Conservation (phyloP, 2,797 vertebrate genomes). For the Halcyon chelicuti region DNA sequence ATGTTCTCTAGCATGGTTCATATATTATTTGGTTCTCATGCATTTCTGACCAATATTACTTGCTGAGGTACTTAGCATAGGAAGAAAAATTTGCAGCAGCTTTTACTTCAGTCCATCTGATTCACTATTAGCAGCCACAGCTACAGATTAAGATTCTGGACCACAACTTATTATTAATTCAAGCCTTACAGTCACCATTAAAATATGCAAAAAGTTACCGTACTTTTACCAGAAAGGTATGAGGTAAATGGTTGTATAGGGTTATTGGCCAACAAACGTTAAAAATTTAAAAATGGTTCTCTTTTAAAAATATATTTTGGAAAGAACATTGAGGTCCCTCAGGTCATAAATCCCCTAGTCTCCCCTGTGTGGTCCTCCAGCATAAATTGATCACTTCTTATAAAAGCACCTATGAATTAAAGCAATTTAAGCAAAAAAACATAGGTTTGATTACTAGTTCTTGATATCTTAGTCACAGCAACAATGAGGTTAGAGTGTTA, state of each 20-base stretch:
- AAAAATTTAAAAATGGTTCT: not conserved
- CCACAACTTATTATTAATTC: not conserved
- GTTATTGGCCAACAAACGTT: not conserved
- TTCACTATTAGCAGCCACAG: not conserved
- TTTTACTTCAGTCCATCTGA: conserved; percentile 33
- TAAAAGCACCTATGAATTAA: not conserved
- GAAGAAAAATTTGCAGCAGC: not conserved
- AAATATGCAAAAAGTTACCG: not conserved
- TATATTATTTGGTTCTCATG: not conserved
- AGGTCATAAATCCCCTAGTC: not conserved
- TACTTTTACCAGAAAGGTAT: not conserved
- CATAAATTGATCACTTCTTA: not conserved
- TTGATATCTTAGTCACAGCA: not conserved
- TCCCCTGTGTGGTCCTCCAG: not conserved
- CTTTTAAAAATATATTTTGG: too few relatives aligned
- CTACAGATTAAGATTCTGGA: not conserved
- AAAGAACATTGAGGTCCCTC: not conserved
- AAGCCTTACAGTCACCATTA: not conserved
- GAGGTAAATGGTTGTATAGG: not conserved
- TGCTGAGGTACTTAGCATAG: not conserved
- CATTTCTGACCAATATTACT: conserved; percentile 28
- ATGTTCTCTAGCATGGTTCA: not conserved
- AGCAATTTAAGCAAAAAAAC: not conserved
- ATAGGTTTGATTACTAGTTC: not conserved
- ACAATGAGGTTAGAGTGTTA: not conserved